Evolutionary conservation across 1,140 invertebrate species (phyloP).

Genomic region (Drosophila nebulosa): DNA sequence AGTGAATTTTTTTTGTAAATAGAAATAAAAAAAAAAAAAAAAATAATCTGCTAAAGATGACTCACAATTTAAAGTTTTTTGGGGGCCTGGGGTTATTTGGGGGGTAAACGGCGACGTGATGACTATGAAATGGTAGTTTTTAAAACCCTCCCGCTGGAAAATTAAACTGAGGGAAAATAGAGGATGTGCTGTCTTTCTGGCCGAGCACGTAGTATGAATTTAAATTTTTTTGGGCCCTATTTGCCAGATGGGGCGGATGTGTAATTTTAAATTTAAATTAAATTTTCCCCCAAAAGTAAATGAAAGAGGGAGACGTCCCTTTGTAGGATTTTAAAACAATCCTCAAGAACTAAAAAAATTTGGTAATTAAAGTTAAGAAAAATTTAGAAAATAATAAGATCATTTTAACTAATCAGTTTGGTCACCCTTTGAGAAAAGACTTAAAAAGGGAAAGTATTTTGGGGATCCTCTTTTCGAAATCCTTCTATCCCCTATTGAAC

Average conservation of each 20-base stretch:
- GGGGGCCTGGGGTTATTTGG: constrained; percentile 18
- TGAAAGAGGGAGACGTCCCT: background rate
- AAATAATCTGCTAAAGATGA: constrained; percentile 5
- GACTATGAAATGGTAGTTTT: constrained; percentile 23
- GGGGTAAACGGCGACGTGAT: constrained; percentile 46
- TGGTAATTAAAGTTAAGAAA: too few relatives aligned
- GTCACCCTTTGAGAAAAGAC: too few relatives aligned
- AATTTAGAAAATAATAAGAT: too few relatives aligned
- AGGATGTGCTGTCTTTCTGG: constrained; percentile 40
- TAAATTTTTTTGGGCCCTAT: constrained; percentile 61
- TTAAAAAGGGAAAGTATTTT: too few relatives aligned
- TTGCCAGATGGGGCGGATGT: constrained; percentile 32
- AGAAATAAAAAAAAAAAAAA: background rate
- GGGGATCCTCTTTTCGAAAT: background rate
- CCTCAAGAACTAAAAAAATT: too few relatives aligned
- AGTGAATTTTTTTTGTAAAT: constrained; percentile 14
- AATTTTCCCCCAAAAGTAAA: constrained; percentile 63
- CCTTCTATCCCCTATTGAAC: constrained; percentile 44
- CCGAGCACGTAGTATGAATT: constrained; percentile 63
- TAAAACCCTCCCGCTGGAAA: constrained; percentile 58
- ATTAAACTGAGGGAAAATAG: constrained; percentile 23
- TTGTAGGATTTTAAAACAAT: constrained; percentile 20
- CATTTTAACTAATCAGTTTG: too few relatives aligned
- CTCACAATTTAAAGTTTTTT: constrained; percentile 18
- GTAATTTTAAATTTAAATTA: constrained; percentile 59